phyloP scores from a whole-genome alignment of 1,140 invertebrate species.

The Hylaeus anthracinus region DNA sequence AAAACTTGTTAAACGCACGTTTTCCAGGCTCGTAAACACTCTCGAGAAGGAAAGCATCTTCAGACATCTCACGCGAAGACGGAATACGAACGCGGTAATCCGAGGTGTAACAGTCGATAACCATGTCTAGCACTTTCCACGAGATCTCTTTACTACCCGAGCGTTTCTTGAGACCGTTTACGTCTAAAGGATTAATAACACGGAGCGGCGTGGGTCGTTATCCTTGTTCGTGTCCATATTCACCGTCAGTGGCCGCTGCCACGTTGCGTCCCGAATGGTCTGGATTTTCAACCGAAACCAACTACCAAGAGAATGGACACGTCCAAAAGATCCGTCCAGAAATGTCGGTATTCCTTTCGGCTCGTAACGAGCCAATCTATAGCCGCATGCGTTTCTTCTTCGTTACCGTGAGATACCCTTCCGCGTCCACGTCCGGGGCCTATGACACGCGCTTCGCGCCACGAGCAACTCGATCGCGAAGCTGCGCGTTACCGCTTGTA shows the following conservation, averaged over 20 bases:
- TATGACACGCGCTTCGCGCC: conserved; percentile 15
- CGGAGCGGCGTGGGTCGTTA: conserved; percentile 9
- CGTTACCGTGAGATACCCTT: conserved; percentile 50
- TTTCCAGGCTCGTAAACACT: background rate
- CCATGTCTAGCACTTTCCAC: conserved; percentile 17
- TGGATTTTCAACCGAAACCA: background rate
- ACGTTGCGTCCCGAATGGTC: background rate
- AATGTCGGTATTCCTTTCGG: conserved; percentile 28
- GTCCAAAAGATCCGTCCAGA: conserved; percentile 29
- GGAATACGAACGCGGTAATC: background rate
- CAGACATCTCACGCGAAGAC: background rate
- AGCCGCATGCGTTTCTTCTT: conserved; percentile 37
- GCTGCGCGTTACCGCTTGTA: background rate
- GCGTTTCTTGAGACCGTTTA: conserved; percentile 34
- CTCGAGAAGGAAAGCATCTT: too few species aligned
- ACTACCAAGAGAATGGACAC: background rate
- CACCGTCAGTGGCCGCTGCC: background rate
- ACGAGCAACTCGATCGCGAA: background rate
- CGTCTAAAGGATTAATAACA: conserved; percentile 39
- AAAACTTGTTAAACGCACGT: too few species aligned
- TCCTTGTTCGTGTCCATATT: conserved; percentile 3
- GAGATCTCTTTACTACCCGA: conserved; percentile 4
- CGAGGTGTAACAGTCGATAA: background rate
- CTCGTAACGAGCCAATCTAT: conserved; percentile 36
- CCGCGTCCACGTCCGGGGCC: background rate